Conservation (phyloP, 2,888 invertebrate genomes). For the Drosophila affinis region DNA sequence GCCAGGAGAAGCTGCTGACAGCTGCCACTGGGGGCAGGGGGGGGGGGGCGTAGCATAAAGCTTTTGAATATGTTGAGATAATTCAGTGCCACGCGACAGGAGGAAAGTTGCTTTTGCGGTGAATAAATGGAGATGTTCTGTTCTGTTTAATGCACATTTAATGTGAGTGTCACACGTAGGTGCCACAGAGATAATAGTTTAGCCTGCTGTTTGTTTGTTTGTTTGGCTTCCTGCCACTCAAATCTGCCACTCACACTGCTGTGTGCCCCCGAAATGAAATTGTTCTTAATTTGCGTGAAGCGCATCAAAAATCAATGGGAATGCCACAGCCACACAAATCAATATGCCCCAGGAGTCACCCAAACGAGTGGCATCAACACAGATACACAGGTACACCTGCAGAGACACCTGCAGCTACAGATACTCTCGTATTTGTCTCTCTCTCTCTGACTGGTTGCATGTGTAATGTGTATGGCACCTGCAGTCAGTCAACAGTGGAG, state of each 20-base stretch:
- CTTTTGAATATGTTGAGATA: neutral
- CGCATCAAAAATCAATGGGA: slow-evolving; percentile 67
- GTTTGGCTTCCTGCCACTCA: slow-evolving; percentile 32
- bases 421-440: neutral
- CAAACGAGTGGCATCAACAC: too few species aligned
- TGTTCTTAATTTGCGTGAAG: slow-evolving; percentile 76
- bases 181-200: slow-evolving; percentile 20
- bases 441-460: slow-evolving; percentile 9
- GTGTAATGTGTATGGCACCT: slow-evolving; percentile 34
- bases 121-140: neutral
- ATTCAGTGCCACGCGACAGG: neutral
- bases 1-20: slow-evolving; percentile 20
- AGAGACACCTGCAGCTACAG: neutral
- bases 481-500: slow-evolving; percentile 19
- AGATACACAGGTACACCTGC: neutral
- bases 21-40: neutral
- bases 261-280: slow-evolving; percentile 69
- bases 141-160: neutral
- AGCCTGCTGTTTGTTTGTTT: slow-evolving; percentile 1
- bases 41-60: too few species aligned
- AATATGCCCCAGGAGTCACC: slow-evolving; percentile 14
- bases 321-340: slow-evolving; percentile 33
- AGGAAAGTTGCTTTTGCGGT: neutral
- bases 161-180: neutral
- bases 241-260: slow-evolving; percentile 71